Conservation (phyloP, 1,140 invertebrate genomes). For the Atta texana region DNA sequence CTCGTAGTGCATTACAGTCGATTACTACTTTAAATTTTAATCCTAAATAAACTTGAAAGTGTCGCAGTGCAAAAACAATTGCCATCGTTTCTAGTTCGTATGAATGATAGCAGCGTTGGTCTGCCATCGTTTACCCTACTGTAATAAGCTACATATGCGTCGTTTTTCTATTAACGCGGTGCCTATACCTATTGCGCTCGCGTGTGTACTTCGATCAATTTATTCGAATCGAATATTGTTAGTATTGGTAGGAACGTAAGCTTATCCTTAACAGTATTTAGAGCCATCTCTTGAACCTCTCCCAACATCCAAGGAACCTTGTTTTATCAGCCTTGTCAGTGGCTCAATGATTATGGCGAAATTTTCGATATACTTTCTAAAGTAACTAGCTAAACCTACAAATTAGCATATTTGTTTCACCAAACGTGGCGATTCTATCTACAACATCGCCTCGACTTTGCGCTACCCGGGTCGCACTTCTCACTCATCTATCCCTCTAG, state of each 20-base stretch:
- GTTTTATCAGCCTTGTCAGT: neutral
- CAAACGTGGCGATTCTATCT: neutral
- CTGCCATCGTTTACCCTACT: neutral
- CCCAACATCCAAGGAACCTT: neutral
- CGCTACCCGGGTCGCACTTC: neutral
- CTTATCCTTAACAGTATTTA: neutral
- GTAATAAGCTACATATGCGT: neutral
- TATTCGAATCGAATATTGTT: neutral
- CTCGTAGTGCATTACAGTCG: neutral
- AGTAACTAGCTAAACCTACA: neutral
- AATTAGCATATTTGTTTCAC: conserved; percentile 7
- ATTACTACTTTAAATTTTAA: neutral
- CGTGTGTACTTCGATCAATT: neutral
- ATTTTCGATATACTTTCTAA: neutral
- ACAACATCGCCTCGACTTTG: neutral
- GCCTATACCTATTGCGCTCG: neutral
- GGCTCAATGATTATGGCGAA: conserved; percentile 7
- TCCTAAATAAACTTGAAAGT: conserved; percentile 24
- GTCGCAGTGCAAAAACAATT: neutral
- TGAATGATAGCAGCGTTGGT: conserved; percentile 12
- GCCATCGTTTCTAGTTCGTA: conserved; percentile 42
- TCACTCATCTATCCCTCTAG: neutral
- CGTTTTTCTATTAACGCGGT: neutral
- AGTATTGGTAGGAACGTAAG: neutral
- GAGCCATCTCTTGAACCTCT: neutral